Evolutionary conservation across 2,113 vertebrate species (phyloP).

Genomic region (Bettongia penicillata): DNA sequence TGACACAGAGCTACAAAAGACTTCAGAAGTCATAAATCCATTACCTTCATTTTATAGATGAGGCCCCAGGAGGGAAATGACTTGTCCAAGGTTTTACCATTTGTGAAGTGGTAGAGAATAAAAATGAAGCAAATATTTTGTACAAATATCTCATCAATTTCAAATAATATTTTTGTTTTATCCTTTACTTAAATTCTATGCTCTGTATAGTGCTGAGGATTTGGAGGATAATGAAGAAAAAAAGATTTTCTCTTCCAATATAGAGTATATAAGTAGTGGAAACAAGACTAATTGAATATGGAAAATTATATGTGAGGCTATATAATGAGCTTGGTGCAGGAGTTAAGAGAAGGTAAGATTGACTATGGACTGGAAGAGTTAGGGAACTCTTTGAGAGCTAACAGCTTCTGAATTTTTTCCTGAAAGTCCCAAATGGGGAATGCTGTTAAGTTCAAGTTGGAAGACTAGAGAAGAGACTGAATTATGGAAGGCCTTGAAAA

Average conservation of each 20-base stretch:
- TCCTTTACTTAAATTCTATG: background rate
- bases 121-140: background rate
- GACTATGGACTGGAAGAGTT: background rate
- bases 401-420: background rate
- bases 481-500: background rate
- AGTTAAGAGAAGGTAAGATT: background rate
- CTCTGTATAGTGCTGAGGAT: background rate
- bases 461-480: background rate
- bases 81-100: background rate
- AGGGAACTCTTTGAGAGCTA: background rate
- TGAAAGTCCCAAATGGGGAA: background rate
- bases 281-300: background rate
- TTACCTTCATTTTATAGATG: background rate
- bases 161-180: background rate
- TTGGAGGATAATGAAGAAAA: background rate
- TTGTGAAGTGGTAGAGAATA: background rate
- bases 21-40: background rate
- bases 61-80: background rate
- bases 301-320: background rate
- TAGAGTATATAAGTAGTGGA: background rate
- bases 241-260: background rate
- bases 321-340: background rate
- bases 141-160: background rate
- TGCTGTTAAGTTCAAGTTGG: background rate
- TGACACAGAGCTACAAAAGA: background rate